Evolutionary conservation across 64 coral and sea anemone species (phyloP), one percentile per base, ranked within the genome.

Genomic region (Montipora efflorescens): DNA sequence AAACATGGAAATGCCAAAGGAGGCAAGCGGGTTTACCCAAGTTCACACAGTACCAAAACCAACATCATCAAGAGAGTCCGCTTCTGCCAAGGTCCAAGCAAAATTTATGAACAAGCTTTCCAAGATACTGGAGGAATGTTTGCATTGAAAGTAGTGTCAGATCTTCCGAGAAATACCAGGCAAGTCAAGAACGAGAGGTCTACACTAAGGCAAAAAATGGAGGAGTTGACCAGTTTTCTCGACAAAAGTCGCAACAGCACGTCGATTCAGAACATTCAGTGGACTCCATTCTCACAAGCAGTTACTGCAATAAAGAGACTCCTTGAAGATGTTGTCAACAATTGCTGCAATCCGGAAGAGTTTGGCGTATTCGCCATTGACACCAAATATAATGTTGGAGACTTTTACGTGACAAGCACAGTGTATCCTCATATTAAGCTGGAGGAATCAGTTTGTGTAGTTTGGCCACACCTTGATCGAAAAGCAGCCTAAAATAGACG

Each of bases 341-440:
- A 67, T 67, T 90, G 88, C 45, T 78, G 74, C 9, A 22, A 90
- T 67, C 88, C 88, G 15, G 68, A 49, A 67, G 15, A 6, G 85
- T 88, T 67, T 13, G 22, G 50, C 2, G 2, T 47, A 7, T 79
- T 90, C 10, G 43, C 88, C 5, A 90, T 90, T 66, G 76, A 80
- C 10, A 90, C 76, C 7, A 89, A 74, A 3, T 90, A 62, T 13
- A 79, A 90, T 28, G 25, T 90, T 79, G 88, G 88, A 5, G 9
- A 51, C 20, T 80, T 90, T 79, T 90, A 79, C 13, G 76, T 90
- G 11, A 90, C 88, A 7, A 67, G 74, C 36, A 90, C 88, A 19
- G 13, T 14, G 7, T 90, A 90, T 45, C 59, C 55, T 20, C 75
- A 79, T 16, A 3, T 66, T 1, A 90, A 90, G 16, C 44, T 90